Conservation (phyloP, 2,797 vertebrate genomes). For the Chrosomus eos region DNA sequence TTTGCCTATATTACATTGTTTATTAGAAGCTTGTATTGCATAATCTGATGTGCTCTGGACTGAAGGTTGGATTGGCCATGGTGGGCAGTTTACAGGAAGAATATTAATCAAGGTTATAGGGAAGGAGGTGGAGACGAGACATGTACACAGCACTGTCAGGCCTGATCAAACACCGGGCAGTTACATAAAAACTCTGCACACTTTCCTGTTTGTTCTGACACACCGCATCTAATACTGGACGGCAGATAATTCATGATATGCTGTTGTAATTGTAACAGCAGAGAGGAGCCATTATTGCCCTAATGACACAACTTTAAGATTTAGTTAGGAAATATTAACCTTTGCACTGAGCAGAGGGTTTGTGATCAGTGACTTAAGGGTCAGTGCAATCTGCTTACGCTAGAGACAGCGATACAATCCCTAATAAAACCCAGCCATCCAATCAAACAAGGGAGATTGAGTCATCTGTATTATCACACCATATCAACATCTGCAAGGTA, state of each 20-base stretch:
- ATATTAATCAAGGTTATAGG: slow-evolving; percentile 21
- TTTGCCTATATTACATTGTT: not conserved
- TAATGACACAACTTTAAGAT: not conserved
- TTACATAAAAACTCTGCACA: slow-evolving; percentile 34
- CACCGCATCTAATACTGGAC: not conserved
- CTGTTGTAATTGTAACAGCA: not conserved
- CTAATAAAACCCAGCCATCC: slow-evolving; percentile 20
- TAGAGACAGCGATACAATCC: not conserved
- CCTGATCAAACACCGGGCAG: slow-evolving; percentile 3
- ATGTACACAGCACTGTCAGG: slow-evolving; percentile 20
- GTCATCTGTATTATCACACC: slow-evolving; percentile 40
- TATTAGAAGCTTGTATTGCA: not conserved
- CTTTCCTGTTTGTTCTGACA: slow-evolving; percentile 31
- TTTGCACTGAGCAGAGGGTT: slow-evolving; percentile 37
- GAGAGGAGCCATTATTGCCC: not conserved
- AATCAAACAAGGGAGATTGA: slow-evolving; percentile 36
- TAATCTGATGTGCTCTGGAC: not conserved
- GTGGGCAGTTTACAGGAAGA: slow-evolving; percentile 2
- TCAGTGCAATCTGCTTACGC: slow-evolving; percentile 2
- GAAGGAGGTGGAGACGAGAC: slow-evolving; percentile 4
- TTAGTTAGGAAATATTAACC: slow-evolving; percentile 40
- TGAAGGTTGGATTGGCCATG: not conserved
- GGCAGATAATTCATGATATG: slow-evolving; percentile 13
- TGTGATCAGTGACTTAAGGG: slow-evolving; percentile 1
- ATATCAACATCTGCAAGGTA: slow-evolving; percentile 49